Percentiles rank a stretch among this genome's conserved stretches.
Evolutionary conservation across 2,888 invertebrate genomes (phyloP).

Genomic region (Cosmia trapezina): DNA sequence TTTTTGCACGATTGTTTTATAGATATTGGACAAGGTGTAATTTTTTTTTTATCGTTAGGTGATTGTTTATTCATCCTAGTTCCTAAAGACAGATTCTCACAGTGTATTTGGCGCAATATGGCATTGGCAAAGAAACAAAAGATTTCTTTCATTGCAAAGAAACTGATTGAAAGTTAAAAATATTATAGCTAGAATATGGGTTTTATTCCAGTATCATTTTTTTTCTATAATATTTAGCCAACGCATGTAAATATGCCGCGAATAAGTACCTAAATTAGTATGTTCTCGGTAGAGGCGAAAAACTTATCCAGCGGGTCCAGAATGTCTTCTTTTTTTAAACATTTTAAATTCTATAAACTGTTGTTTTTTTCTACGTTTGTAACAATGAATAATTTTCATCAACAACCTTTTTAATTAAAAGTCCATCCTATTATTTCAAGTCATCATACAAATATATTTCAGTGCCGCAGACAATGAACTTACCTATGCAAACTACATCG

Average conservation of each 20-base stretch:
- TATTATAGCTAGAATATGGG: background rate
- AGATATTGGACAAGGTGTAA: background rate
- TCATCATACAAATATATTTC: background rate
- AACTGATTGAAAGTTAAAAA: background rate
- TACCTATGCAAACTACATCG: slow-evolving; percentile 37
- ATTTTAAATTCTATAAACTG: background rate
- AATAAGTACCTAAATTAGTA: background rate
- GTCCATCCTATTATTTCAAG: background rate
- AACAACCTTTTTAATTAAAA: background rate
- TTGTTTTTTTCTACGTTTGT: background rate
- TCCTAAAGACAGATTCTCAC: background rate
- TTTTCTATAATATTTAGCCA: background rate
- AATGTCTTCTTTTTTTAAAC: background rate
- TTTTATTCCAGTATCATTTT: background rate
- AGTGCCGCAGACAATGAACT: slow-evolving; percentile 1
- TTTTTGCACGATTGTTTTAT: slow-evolving; percentile 37
- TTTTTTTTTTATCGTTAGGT: slow-evolving; percentile 3
- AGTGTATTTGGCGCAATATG: background rate
- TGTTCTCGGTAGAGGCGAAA: background rate
- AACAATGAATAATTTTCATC: background rate
- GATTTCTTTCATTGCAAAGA: background rate
- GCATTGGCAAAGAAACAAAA: background rate
- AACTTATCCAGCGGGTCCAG: background rate
- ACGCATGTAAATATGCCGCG: background rate
- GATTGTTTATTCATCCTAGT: slow-evolving; percentile 23